phyloP scores from a whole-genome alignment of 1,140 invertebrate genomes.

The Drosophila insularis region DNA sequence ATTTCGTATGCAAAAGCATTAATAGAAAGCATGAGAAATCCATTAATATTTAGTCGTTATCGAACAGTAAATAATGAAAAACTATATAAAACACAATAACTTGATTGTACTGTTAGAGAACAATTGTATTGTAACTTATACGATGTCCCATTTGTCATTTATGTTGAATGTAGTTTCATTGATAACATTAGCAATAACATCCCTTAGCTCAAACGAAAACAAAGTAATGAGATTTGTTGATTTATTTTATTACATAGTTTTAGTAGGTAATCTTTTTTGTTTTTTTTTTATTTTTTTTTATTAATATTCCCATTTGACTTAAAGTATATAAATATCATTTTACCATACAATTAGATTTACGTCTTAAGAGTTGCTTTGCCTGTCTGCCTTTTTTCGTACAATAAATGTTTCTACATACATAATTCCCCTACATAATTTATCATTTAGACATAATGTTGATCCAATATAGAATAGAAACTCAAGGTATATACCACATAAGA shows the following conservation, averaged over 20 bases:
- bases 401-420: slow-evolving; percentile 42
- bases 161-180: background rate
- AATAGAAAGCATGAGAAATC: background rate
- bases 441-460: slow-evolving; percentile 36
- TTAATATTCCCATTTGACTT: slow-evolving; percentile 79
- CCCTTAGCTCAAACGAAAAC: background rate
- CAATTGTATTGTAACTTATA: background rate
- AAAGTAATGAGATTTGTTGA: background rate
- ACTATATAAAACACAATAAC: background rate
- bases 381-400: slow-evolving; percentile 57
- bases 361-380: slow-evolving; percentile 75
- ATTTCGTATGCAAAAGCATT: background rate
- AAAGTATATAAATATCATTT: slow-evolving; percentile 63
- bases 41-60: background rate
- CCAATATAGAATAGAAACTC: background rate
- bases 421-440: slow-evolving; percentile 61
- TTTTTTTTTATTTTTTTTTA: slow-evolving; percentile 57
- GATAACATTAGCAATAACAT: background rate
- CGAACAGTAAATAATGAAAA: background rate
- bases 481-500: slow-evolving; percentile 28
- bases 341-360: slow-evolving; percentile 78
- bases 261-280: slow-evolving; percentile 44
- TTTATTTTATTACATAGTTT: slow-evolving; percentile 53
- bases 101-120: background rate
- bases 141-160: background rate